These are phyloP conservation scores for Riptortus pedestris DNA, from an alignment of 1,140 invertebrate species.

Conservation along the genomic window DNA sequence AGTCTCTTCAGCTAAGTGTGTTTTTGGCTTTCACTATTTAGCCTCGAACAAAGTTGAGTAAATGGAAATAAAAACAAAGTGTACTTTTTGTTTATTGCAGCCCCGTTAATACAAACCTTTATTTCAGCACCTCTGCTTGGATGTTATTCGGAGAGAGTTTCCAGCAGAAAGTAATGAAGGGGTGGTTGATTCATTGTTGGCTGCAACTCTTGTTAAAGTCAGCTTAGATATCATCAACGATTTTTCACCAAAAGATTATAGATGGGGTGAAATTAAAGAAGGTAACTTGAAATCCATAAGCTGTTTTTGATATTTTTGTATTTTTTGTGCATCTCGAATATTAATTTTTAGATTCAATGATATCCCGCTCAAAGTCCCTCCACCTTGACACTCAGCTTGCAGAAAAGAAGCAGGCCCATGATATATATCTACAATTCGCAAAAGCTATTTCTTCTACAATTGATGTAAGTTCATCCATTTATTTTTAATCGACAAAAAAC, in stretches of 20 bases:
- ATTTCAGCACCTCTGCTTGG: conserved; percentile 14
- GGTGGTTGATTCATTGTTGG: conserved; percentile 1
- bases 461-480: conserved; percentile 2
- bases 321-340: not conserved
- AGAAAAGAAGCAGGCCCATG: conserved; percentile 24
- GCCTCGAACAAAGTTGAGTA: too few relatives aligned
- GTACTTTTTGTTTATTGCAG: too few relatives aligned
- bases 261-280: conserved; percentile 16
- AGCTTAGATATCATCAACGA: conserved; percentile 24
- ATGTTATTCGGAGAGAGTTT: conserved; percentile 20
- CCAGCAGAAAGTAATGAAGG: not conserved
- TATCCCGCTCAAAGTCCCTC: not conserved
- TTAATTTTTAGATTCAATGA: not conserved
- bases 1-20: too few relatives aligned
- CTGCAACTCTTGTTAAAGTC: conserved; percentile 20
- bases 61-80: too few relatives aligned
- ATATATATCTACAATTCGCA: conserved; percentile 18
- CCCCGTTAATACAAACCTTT: too few relatives aligned
- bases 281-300: not conserved
- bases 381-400: conserved; percentile 24
- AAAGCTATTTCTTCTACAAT: not conserved
- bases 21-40: too few relatives aligned
- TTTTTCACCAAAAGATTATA: conserved; percentile 11
- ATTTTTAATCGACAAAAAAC: too few relatives aligned
- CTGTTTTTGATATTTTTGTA: not conserved